Conservation (phyloP, 2,888 invertebrate genomes). For the Chloroclysta siterata region DNA sequence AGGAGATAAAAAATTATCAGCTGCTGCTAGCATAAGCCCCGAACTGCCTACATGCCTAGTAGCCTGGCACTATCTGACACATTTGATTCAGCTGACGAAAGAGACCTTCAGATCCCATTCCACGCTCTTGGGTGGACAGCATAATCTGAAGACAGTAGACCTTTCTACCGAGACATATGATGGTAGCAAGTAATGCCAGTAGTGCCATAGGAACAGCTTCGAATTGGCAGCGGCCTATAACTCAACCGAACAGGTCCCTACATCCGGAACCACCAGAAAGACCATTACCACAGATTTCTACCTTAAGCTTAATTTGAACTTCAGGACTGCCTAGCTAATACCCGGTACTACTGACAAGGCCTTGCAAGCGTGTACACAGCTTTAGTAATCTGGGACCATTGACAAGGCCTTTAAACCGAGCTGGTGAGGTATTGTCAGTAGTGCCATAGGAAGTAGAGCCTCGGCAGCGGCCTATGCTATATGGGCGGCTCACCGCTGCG, state of each 20-base stretch:
- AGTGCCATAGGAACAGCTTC: neutral
- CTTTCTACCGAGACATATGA: no score
- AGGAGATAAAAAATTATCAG: neutral
- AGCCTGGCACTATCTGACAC: no score
- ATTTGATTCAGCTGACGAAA: no score
- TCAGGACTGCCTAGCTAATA: neutral
- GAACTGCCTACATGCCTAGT: no score
- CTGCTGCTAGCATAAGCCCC: no score
- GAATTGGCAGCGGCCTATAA: neutral
- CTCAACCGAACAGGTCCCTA: neutral
- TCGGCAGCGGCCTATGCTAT: constrained; percentile 63
- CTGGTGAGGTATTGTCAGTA: constrained; percentile 7
- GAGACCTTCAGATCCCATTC: no score
- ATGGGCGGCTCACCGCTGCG: constrained; percentile 87
- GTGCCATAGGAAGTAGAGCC: constrained; percentile 58
- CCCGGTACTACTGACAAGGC: neutral
- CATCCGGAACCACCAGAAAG: no score
- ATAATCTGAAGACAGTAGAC: no score
- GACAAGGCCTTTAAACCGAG: neutral
- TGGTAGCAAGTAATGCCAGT: no score
- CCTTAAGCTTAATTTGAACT: neutral
- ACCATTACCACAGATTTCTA: neutral
- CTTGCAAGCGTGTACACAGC: neutral
- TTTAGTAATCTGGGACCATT: neutral
- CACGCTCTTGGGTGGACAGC: no score